Evolutionary conservation across 1,140 invertebrate species (phyloP), one percentile per base, ranked within the genome.

Genomic region (Halesus radiatus): DNA sequence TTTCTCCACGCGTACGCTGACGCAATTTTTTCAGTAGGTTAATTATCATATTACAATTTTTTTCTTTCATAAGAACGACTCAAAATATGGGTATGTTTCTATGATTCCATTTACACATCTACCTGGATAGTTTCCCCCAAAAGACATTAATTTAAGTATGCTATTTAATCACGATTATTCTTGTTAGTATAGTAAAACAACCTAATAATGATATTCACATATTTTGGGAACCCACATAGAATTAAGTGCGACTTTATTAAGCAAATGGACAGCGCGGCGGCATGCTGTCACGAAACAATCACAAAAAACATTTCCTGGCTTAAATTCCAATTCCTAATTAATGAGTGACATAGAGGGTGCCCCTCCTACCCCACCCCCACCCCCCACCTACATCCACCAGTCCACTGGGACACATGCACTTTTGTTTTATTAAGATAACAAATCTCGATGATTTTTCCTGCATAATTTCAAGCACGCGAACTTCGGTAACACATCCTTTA

Each of bases 401-500:
- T 62, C 58, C 68, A 75, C 45, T 53, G 62, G 72, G 73, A 80
- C 70, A 82, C 81, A 83, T 83, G 74, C 82, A 83, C 82, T 83
- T 81, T 83, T 83, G 82, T 83, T 83, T 83, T 81, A 83, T 83
- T 83, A 83, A 83, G 82, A 83, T 83, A 83, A 83, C 82, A 83
- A 80, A 83, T 83, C 82, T 83, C 82, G 82, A 62, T 83, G 82
- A 83, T 83, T 81, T 83, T 83, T 79, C 78, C 80, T 77, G 80
- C 76, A 80, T 83, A 81, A 83, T 83, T 81, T 79, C 54, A 66
- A 75, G 74, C 82, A 83, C 82, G 82, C 82, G 60, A 83, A 52
- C 60, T 29, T 79, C 50, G 52, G 75, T 78, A 23, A 78, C 79
- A 76, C 50, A 83, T 82, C 74, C 64, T 70, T 58, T 78, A 58